phyloP scores from a whole-genome alignment of 2,113 vertebrate species.

The Xiphophorus hellerii region DNA sequence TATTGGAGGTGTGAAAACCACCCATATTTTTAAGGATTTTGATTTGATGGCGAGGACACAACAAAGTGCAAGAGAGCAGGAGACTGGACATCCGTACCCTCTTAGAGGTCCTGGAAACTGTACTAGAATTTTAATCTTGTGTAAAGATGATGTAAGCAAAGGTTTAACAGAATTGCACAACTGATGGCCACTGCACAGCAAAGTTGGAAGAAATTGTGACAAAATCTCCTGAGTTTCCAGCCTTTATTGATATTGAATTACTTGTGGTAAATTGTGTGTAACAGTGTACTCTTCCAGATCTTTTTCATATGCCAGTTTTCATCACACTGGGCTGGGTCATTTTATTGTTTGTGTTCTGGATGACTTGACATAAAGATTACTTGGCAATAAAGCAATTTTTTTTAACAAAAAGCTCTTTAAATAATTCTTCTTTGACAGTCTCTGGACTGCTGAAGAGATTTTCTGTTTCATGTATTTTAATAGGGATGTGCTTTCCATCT shows the following conservation, averaged over 20 bases:
- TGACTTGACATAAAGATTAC: constrained; percentile 12
- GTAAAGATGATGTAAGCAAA: neutral
- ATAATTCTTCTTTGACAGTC: constrained; percentile 38
- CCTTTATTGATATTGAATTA: neutral
- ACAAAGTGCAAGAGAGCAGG: no score
- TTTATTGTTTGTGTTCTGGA: constrained; percentile 37
- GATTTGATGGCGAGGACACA: no score
- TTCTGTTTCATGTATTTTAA: constrained; percentile 68
- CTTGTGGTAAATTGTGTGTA: constrained; percentile 1
- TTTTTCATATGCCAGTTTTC: constrained; percentile 1
- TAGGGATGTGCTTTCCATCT: constrained; percentile 47
- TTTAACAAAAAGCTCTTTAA: constrained; percentile 27
- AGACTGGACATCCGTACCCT: no score
- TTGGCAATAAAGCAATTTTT: constrained; percentile 17
- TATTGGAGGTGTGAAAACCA: no score
- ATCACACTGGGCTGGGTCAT: constrained; percentile 2
- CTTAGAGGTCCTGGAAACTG: neutral
- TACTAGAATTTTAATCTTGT: neutral
- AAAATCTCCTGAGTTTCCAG: constrained; percentile 1
- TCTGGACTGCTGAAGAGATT: constrained; percentile 59
- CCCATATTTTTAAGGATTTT: no score
- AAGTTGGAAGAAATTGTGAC: neutral
- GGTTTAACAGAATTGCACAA: neutral
- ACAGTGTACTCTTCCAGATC: neutral
- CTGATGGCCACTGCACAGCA: neutral